phyloP scores from a whole-genome alignment of 2,888 invertebrate species.

The Smittia aterrima region DNA sequence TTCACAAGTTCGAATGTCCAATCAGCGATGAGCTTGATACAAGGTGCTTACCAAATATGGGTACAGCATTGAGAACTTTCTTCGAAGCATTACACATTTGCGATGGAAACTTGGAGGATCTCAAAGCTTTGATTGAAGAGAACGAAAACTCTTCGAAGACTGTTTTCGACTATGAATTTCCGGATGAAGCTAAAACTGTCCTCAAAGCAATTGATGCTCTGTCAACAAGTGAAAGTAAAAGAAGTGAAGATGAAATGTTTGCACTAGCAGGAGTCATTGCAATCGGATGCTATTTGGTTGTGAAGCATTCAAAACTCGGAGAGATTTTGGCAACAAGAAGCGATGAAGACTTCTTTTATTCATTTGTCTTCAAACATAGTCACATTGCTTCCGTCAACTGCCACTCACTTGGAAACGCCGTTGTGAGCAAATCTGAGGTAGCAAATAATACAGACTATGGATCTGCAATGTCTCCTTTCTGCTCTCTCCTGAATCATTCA shows the following conservation, averaged over 20 bases:
- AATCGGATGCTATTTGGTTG: constrained; percentile 62
- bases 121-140: no score
- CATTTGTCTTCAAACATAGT: constrained; percentile 20
- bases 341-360: constrained; percentile 51
- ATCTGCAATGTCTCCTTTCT: constrained; percentile 71
- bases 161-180: no score
- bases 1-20: constrained; percentile 70
- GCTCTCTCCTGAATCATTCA: constrained; percentile 82
- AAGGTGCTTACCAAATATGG: no score
- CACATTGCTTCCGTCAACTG: constrained; percentile 23
- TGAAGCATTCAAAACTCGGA: no score
- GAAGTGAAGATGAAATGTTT: constrained; percentile 76
- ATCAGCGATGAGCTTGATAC: constrained; percentile 63
- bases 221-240: no score
- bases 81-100: constrained; percentile 55
- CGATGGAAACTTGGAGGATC: no score
- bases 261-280: constrained; percentile 65
- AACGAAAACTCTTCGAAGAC: no score
- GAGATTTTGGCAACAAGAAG: constrained; percentile 48
- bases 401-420: constrained; percentile 1
- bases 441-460: constrained; percentile 47
- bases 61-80: constrained; percentile 46
- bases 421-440: not conserved
- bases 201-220: no score
- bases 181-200: no score